Base-by-base conservation (phyloP, 2,888 invertebrate species). In the Hipparchia sbordonii region DNA sequence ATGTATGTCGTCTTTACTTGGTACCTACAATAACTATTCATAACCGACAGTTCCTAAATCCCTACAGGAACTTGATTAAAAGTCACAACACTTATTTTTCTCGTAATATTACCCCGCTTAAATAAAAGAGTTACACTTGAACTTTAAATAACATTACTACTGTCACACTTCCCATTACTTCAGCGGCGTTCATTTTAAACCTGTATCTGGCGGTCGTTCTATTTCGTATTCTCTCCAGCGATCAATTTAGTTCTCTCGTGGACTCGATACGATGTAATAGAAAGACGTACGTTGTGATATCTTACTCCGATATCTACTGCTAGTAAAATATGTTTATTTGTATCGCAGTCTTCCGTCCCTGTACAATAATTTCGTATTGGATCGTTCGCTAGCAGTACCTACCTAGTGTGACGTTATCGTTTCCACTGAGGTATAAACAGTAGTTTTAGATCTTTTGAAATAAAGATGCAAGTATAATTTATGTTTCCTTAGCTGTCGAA, bases 191-290 rank as follows among this genome's bases (percentile, higher is more conserved):
- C 13, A 5, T 3, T n/a, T 54, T 6, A 0, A 33, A 10, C 9
- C 59, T 39, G 59, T 10, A 45, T 6, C 61, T 61, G 61, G 61
- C 61, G 46, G 61, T n/a, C 45, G 46, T 6, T 45, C 61, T 45
- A 61, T 61, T 45, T 61, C 10, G 60, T 60, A 45, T 45, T 61
- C 61, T 61, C 61, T 61, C 39, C 59, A 33, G 33, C 39, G 61
- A 46, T 61, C 61, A 61, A 61, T 61, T 61, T 61, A 45, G 33
- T 1, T 59, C 45, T 61, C 61, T 45, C n/a, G 45, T 12, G 23
- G 59, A 59, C 61, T n/a, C 45, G 46, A 33, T 59, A 59, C 2
- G 7, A 8, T 3, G 9, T 45, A 45, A n/a, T 23, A 60, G 60
- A 10, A 10, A 10, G 39, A 60, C 60, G 39, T 39, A 60, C 39